Conservation (phyloP, 23 tunicate species). For the Halocynthia aurantium region DNA sequence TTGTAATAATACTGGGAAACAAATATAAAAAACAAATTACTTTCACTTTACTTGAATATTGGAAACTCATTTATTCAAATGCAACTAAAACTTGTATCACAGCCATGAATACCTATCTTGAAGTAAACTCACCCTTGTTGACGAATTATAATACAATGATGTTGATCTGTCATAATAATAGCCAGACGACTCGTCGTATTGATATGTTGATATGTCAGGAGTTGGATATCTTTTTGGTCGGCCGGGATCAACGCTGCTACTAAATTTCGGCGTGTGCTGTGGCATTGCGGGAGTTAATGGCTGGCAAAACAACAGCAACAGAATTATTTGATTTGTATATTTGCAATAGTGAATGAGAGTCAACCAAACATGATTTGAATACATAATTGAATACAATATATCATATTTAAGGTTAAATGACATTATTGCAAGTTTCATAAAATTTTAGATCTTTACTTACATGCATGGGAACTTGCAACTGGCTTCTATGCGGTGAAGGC, state of each 20-base stretch:
- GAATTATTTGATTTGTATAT: no score
- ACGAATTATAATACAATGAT: slow-evolving; percentile 73
- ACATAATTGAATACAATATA: neutral
- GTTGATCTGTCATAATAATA: slow-evolving; percentile 75
- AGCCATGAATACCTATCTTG: no score
- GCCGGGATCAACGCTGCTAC: slow-evolving; percentile 29
- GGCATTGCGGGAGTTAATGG: neutral
- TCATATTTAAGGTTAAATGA: neutral
- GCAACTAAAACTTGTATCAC: no score
- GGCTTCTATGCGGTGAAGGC: no score
- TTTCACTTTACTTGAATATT: no score
- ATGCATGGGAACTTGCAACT: no score
- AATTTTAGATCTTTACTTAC: no score
- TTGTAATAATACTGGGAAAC: slow-evolving; percentile 88
- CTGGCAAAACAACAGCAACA: no score
- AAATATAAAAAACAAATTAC: slow-evolving; percentile 1
- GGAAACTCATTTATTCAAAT: no score
- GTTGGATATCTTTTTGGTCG: slow-evolving; percentile 47
- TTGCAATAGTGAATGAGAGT: no score
- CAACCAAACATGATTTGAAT: neutral
- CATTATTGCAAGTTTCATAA: neutral
- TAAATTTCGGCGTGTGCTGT: neutral
- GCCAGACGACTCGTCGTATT: slow-evolving; percentile 73
- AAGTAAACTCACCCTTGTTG: slow-evolving; percentile 46
- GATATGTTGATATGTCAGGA: slow-evolving; percentile 71